Base-by-base conservation (phyloP, 2,797 vertebrate genomes). In the Parauchenoglanis punctatus region DNA sequence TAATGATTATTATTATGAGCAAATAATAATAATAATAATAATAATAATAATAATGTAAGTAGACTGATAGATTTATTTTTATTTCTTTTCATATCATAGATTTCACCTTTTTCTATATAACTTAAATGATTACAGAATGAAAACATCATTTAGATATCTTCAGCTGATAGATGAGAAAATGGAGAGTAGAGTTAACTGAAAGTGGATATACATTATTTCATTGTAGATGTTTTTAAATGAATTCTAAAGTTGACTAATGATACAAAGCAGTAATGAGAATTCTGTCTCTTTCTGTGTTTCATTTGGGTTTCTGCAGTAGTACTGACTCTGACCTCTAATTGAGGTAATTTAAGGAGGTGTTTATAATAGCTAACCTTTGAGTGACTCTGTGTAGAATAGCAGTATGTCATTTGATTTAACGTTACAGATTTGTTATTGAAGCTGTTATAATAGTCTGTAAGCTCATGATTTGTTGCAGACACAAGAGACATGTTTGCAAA, bases 381-480 rank as follows among this genome's bases (percentile, higher is more conserved):
- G 28, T 75, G 68, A 72, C 7, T 23, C 56, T 83, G 52, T 68
- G n/a, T n/a, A 46, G 10, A 81, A 72, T 25, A 40, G 23, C 56
- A 75, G n/a, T 81, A 23, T 52, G 13, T 81, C 23, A 44, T 54
- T 67, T 63, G 46, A 81, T 75, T 75, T 73, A 70, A 52, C 10
- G 35, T 84, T 12, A 87, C 72, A 46, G 63, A 81, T 49, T 72
- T 81, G 63, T 63, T 80, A 58, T 28, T 54, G 31, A 73, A 58
- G 68, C 54, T 59, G 67, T n/a, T 84, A 73, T 84, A 72, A 84
- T 84, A 31, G 4, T 10, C 68, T 44, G 31, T 46, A 59, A 84
- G 67, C 23, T 23, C 3, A 15, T 84, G 65, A 72, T 84, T 84
- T 56, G 82, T 84, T 84, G 67, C 65, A 84, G 31, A 56, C 20